These are phyloP conservation scores for Oryzias woworae DNA, from an alignment of 2,113 vertebrate species.

Conservation along the genomic window DNA sequence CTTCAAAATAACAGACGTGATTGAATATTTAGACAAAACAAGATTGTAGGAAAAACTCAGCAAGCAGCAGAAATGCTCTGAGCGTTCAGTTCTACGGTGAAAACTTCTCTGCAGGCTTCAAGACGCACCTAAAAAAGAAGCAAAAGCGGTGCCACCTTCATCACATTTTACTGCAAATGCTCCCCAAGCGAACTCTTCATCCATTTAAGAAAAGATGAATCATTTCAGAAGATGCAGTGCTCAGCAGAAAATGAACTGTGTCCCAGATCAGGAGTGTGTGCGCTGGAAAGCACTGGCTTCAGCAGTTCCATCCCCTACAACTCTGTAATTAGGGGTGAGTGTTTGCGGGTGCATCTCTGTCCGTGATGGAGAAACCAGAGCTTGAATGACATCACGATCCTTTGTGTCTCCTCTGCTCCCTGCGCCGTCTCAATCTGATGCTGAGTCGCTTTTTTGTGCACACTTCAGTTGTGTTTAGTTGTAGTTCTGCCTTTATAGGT, in stretches of 20 bases:
- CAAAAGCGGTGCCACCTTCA: constrained; percentile 13
- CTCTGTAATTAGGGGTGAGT: constrained; percentile 75
- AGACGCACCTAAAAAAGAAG: neutral
- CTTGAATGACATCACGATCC: constrained; percentile 52
- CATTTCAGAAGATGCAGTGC: constrained; percentile 34
- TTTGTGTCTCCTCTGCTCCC: constrained; percentile 23
- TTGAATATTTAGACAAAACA: constrained; percentile 17
- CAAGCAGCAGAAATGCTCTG: neutral
- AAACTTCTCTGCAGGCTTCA: constrained; percentile 2
- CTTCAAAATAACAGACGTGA: neutral
- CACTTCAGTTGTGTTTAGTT: no score
- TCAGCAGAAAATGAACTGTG: constrained; percentile 47
- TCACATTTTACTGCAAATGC: constrained; percentile 19
- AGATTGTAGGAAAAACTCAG: neutral
- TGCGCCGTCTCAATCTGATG: constrained; percentile 14
- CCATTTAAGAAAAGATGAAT: constrained; percentile 15
- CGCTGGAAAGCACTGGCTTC: constrained; percentile 69
- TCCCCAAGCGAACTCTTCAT: constrained; percentile 31
- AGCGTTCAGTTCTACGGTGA: neutral
- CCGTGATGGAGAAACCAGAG: constrained; percentile 75
- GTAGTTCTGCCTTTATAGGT: no score
- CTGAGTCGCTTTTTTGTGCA: neutral
- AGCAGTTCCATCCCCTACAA: constrained; percentile 66
- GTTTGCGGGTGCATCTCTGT: constrained; percentile 60
- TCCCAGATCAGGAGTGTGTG: constrained; percentile 17